phyloP scores from a whole-genome alignment of 1,140 invertebrate genomes.

The Musca vetustissima region DNA sequence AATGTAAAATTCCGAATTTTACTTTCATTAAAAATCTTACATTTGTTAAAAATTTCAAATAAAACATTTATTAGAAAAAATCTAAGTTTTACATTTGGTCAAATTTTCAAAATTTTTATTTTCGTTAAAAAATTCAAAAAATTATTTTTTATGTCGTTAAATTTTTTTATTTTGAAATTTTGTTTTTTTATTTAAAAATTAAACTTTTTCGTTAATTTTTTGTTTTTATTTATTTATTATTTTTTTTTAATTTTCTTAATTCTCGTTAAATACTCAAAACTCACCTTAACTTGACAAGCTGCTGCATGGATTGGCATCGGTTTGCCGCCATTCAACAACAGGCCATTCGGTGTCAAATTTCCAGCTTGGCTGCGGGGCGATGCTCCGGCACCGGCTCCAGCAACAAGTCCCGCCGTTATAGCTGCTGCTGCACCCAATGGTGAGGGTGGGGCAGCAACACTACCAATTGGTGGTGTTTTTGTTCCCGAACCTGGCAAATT shows the following conservation, averaged over 20 bases:
- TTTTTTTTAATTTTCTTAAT: not conserved
- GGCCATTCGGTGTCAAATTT: conserved; percentile 15
- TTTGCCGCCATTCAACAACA: conserved; percentile 22
- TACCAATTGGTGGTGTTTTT: conserved; percentile 2
- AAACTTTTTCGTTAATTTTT: too few species aligned
- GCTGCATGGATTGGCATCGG: conserved; percentile 78
- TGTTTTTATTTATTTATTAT: too few species aligned
- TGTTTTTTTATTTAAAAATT: too few species aligned
- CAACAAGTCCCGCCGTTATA: conserved; percentile 32
- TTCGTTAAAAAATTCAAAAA: too few species aligned
- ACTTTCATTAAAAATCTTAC: too few species aligned
- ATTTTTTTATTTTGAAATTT: too few species aligned
- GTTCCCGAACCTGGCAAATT: not conserved
- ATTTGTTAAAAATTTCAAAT: too few species aligned
- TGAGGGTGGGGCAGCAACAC: not conserved
- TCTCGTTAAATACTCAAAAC: not conserved
- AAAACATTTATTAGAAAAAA: too few species aligned
- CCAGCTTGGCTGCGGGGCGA: not conserved
- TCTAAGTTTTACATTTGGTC: too few species aligned
- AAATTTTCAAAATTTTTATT: too few species aligned
- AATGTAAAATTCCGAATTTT: too few species aligned
- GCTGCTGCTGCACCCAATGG: conserved; percentile 2
- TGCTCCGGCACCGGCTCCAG: conserved; percentile 31
- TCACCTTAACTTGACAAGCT: conserved; percentile 92
- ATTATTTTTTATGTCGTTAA: too few species aligned